phyloP scores from a whole-genome alignment of 2,888 invertebrate genomes.

The Adelphocoris suturalis region DNA sequence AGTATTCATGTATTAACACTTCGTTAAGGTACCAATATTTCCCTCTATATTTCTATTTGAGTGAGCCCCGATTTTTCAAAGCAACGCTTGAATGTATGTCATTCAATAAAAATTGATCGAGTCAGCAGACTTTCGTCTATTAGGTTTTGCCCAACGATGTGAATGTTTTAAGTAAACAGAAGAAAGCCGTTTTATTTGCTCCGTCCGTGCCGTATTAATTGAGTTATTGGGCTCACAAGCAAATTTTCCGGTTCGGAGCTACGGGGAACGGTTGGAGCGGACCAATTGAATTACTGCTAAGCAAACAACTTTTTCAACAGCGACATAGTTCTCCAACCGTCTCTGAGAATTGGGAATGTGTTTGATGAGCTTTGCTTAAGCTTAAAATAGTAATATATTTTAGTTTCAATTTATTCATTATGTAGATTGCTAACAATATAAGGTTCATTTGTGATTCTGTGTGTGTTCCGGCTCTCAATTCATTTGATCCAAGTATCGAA shows the following conservation, averaged over 20 bases:
- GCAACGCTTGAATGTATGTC: too few relatives aligned
- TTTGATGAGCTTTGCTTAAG: not conserved
- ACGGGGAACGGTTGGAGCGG: slow-evolving; percentile 15
- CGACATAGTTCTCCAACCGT: not conserved
- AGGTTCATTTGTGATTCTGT: too few relatives aligned
- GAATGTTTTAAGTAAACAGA: slow-evolving; percentile 1
- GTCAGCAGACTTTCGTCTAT: too few relatives aligned
- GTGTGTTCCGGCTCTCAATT: too few relatives aligned
- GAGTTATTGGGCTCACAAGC: slow-evolving; percentile 29
- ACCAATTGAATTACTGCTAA: slow-evolving; percentile 13
- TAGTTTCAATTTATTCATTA: too few relatives aligned
- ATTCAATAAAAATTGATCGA: too few relatives aligned
- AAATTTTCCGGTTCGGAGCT: not conserved
- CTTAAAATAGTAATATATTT: not conserved
- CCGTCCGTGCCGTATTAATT: not conserved
- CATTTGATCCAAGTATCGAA: too few relatives aligned
- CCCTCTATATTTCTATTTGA: too few relatives aligned
- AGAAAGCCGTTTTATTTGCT: not conserved
- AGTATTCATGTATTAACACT: too few relatives aligned
- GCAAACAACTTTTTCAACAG: not conserved
- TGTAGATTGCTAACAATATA: too few relatives aligned
- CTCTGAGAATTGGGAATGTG: not conserved
- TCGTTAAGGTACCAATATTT: too few relatives aligned
- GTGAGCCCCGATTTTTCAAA: too few relatives aligned
- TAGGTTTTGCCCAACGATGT: not conserved